These are phyloP conservation scores for Nebria brevicollis DNA, from an alignment of 2,888 invertebrate genomes.

Conservation along the genomic window DNA sequence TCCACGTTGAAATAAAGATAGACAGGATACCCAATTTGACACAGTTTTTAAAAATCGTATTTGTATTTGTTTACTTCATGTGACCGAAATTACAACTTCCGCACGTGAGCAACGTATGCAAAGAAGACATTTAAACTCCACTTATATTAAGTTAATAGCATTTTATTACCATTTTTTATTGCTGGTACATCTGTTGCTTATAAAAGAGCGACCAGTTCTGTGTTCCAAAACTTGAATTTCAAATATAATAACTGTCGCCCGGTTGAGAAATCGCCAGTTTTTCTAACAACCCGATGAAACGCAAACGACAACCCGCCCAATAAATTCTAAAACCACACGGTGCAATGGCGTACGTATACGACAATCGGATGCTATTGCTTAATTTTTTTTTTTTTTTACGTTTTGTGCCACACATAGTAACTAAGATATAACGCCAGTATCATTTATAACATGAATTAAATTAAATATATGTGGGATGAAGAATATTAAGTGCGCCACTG, in stretches of 20 bases:
- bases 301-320: conserved; percentile 27
- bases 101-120: conserved; percentile 1
- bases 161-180: conserved; percentile 43
- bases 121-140: conserved; percentile 14
- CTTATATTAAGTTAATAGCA: conserved; percentile 39
- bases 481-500: not conserved
- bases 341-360: conserved; percentile 20
- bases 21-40: not conserved
- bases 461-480: not conserved
- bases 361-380: not conserved
- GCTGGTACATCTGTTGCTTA: conserved; percentile 31
- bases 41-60: conserved; percentile 22
- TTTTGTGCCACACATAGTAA: not conserved
- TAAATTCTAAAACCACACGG: conserved; percentile 21
- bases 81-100: conserved; percentile 24
- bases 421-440: not conserved
- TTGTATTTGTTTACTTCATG: conserved; percentile 24
- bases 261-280: conserved; percentile 41
- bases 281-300: conserved; percentile 45
- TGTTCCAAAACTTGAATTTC: conserved; percentile 26
- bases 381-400: not conserved
- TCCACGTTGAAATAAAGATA: not conserved
- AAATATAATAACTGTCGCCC: conserved; percentile 46
- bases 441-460: too few relatives aligned
- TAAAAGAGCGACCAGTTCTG: conserved; percentile 4